phyloP scores from a whole-genome alignment of 2,888 invertebrate species.

The Ophioninae sp. region DNA sequence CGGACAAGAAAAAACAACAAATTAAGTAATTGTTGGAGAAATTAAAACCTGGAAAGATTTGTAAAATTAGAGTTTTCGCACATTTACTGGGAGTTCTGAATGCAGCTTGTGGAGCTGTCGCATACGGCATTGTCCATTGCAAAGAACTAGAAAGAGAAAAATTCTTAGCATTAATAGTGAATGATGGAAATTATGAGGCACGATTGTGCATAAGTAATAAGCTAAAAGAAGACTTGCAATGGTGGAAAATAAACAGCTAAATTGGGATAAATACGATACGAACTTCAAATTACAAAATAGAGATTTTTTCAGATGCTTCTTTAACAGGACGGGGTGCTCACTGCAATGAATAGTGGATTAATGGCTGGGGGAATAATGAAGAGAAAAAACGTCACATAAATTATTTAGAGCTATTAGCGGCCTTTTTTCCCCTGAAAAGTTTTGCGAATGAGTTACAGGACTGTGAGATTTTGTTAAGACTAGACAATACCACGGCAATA shows the following conservation, averaged over 20 bases:
- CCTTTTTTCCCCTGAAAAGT: constrained; percentile 9
- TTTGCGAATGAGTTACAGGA: not conserved
- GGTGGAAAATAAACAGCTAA: constrained; percentile 19
- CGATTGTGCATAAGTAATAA: not conserved
- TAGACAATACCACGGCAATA: constrained; percentile 9
- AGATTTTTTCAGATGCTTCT: not conserved
- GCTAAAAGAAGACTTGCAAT: not conserved
- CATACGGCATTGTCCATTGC: constrained; percentile 5
- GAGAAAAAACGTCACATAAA: not conserved
- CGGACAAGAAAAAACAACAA: constrained; percentile 3
- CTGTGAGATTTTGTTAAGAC: constrained; percentile 5
- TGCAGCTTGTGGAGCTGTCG: constrained; percentile 4
- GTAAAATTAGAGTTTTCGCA: constrained; percentile 1
- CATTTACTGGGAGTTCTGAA: not conserved
- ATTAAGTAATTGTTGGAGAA: not conserved
- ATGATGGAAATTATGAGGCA: not conserved
- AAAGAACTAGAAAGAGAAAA: constrained; percentile 17
- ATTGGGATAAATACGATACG: constrained; percentile 19
- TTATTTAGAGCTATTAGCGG: not conserved
- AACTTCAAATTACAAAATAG: constrained; percentile 5
- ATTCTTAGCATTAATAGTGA: constrained; percentile 17
- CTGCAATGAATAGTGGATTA: too few relatives aligned
- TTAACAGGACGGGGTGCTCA: too few relatives aligned
- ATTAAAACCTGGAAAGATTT: not conserved
- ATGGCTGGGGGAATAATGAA: too few relatives aligned